Percentiles rank a stretch among this genome's conserved stretches.
Conservation (phyloP, 92 coral and sea anemone species). For the Porites rus region DNA sequence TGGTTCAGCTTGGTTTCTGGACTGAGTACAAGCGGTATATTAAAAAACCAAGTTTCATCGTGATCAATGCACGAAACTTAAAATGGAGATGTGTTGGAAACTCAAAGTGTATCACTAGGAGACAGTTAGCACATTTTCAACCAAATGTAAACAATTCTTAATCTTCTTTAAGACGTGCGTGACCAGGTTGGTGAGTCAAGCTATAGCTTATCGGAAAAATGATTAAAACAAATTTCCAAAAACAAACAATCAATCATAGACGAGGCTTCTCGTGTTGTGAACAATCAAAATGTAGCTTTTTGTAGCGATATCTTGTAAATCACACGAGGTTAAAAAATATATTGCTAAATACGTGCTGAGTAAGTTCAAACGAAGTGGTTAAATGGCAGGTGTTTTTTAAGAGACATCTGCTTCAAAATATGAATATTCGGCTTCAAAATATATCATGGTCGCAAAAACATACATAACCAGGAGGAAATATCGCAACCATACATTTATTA, state of each 20-base stretch:
- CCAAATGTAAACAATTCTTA: background rate
- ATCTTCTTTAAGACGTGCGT: background rate
- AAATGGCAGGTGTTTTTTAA: background rate
- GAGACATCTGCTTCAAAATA: slow-evolving; percentile 1
- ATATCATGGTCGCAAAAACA: too few relatives aligned
- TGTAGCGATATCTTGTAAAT: background rate
- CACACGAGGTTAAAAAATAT: background rate
- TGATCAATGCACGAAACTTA: too few relatives aligned
- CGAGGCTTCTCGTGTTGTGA: background rate
- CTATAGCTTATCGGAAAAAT: background rate
- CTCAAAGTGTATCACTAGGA: too few relatives aligned
- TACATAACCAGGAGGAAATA: too few relatives aligned
- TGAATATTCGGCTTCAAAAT: too few relatives aligned
- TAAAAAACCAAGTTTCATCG: too few relatives aligned
- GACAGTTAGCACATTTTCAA: background rate
- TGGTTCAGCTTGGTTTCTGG: too few relatives aligned
- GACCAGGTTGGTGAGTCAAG: background rate
- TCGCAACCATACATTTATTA: too few relatives aligned
- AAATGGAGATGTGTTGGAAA: too few relatives aligned
- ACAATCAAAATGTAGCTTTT: background rate
- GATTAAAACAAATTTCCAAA: background rate
- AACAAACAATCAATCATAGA: background rate
- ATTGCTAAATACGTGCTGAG: background rate
- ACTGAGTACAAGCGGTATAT: too few relatives aligned
- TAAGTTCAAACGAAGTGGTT: background rate